Evolutionary conservation across 2,888 invertebrate genomes (phyloP), one percentile per base, ranked within the genome.

Genomic region (Sympetrum striolatum): DNA sequence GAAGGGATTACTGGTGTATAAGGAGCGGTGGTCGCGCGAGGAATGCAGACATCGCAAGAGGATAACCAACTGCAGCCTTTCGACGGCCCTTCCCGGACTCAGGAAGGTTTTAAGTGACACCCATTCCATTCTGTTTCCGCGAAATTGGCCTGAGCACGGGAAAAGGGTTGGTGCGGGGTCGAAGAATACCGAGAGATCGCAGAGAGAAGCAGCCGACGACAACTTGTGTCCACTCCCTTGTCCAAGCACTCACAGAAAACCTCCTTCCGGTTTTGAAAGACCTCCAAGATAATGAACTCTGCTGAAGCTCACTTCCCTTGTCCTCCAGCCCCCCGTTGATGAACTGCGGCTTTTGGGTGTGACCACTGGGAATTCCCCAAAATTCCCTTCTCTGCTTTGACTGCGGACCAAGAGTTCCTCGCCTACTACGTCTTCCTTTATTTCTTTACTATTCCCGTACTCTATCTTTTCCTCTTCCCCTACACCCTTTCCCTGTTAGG

Each of bases 221-320:
- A n/a, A 53, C 22, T n/a, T 31, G 58, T 60, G 53, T 31, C 81
- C 80, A 39, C 39, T 31, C 39, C 15, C 37, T 39, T n/a, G 22
- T 81, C n/a, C 48, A 44, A 44, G n/a, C 81, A 53, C 48, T 81
- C 81, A 58, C 82, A 48, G 31, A 58, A 58, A 82, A 31, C 60
- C 58, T 60, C 37, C 86, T 86, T 86, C 86, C 86, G 86, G 86
- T 86, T 86, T 86, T 73, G 31, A 86, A 86, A 60, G 86, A 58
- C 58, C 64, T 60, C 86, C 58, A 53, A 86, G 86, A 86, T 86
- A 86, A 86, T 86, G 86, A 86, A 86, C 86, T 86, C 60, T 31
- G 60, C 86, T 60, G 37, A 64, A 25, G 22, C 64, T 73, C 73
- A 73, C 73, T 73, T 73, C 73, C 73, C 86, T 60, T 86, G 82